These are phyloP conservation scores for Cheilinus undulatus DNA, from an alignment of 2,113 vertebrate genomes.

Conservation along the genomic window DNA sequence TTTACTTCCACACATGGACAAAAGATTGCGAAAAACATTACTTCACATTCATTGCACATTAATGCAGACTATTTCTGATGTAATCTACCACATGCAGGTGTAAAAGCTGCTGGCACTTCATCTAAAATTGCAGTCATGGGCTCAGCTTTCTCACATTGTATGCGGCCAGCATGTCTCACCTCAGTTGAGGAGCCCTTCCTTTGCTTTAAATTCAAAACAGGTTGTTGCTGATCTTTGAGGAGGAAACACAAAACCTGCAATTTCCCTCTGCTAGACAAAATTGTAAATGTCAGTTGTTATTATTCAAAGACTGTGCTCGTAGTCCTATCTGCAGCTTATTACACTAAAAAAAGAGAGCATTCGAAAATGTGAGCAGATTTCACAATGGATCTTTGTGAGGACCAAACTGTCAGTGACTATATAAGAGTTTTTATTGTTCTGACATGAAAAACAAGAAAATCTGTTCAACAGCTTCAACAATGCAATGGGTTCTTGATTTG, in stretches of 20 bases:
- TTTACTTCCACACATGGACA: not conserved
- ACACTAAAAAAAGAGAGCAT: not conserved
- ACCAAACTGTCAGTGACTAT: not conserved
- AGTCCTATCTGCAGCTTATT: constrained; percentile 24
- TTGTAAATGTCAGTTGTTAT: constrained; percentile 22
- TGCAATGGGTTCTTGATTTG: constrained; percentile 15
- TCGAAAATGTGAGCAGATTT: constrained; percentile 18
- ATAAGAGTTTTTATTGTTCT: constrained; percentile 1
- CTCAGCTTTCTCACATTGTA: constrained; percentile 5
- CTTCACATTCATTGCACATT: not conserved
- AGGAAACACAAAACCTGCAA: constrained; percentile 22
- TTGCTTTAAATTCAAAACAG: constrained; percentile 11
- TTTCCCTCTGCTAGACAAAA: not conserved
- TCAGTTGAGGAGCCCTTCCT: not conserved
- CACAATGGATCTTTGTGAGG: constrained; percentile 7
- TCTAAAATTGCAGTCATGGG: not conserved
- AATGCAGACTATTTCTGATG: no score
- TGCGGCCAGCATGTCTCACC: not conserved
- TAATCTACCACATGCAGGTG: constrained; percentile 2
- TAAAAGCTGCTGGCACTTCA: constrained; percentile 30
- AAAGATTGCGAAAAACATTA: not conserved
- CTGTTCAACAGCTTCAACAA: constrained; percentile 7
- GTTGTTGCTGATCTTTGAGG: constrained; percentile 2
- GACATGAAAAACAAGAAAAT: constrained; percentile 5
- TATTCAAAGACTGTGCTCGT: constrained; percentile 3